A percentile compares a stretch with the other conserved stretches of the same genome.
These are phyloP conservation scores for Heliconius hewitsoni DNA, from an alignment of 1,140 invertebrate species.

Conservation along the genomic window DNA sequence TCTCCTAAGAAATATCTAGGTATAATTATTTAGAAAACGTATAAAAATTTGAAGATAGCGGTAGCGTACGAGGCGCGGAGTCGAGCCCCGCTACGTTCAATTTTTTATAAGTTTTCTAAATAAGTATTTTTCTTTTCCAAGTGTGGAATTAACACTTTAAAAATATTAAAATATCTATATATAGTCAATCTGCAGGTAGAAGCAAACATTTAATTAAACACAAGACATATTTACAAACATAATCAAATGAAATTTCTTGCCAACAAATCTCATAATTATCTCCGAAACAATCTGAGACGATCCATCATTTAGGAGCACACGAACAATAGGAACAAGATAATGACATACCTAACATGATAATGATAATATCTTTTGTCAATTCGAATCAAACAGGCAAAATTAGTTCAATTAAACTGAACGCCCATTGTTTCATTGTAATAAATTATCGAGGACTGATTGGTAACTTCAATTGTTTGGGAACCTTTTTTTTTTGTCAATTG, in stretches of 20 bases:
- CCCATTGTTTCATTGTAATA: conserved; percentile 12
- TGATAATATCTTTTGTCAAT: conserved; percentile 22
- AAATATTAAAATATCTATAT: no score
- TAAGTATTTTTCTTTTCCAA: no score
- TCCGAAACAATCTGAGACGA: conserved; percentile 6
- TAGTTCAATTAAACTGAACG: conserved; percentile 17
- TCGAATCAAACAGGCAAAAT: conserved; percentile 12
- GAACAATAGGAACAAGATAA: conserved; percentile 20
- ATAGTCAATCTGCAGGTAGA: neutral
- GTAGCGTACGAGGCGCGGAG: no score
- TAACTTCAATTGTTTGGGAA: neutral
- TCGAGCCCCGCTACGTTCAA: no score
- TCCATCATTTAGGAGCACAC: conserved; percentile 8
- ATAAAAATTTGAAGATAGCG: no score
- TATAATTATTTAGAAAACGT: no score
- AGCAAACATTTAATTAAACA: neutral
- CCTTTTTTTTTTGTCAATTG: neutral
- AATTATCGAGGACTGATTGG: conserved; percentile 6
- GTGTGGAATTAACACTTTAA: no score
- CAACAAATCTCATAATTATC: conserved; percentile 19
- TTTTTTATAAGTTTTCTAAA: no score
- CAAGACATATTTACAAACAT: neutral
- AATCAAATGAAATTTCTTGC: neutral
- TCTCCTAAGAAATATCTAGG: no score
- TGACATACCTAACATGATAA: conserved; percentile 10